Percentiles rank a stretch among this genome's conserved stretches.
phyloP scores from a whole-genome alignment of 2,888 invertebrate species.

The Hecatera dysodea region DNA sequence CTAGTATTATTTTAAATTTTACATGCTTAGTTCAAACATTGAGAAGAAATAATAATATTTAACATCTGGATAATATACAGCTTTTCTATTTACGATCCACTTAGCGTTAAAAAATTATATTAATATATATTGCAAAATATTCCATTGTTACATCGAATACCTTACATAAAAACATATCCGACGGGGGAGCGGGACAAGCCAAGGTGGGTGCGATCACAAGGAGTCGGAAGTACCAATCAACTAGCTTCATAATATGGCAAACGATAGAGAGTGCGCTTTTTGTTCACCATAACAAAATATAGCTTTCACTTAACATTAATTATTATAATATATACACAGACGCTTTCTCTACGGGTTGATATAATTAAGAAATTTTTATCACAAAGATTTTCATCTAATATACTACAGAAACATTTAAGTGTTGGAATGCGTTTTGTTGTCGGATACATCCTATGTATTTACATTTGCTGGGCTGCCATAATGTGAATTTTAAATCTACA shows the following conservation, averaged over 20 bases:
- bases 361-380: slow-evolving; percentile 84
- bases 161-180: slow-evolving; percentile 73
- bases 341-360: slow-evolving; percentile 83
- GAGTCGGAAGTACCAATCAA: slow-evolving; percentile 68
- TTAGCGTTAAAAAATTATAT: slow-evolving; percentile 84
- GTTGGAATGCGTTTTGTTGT: slow-evolving; percentile 76
- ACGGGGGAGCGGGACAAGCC: slow-evolving; percentile 69
- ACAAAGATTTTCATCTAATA: slow-evolving; percentile 86
- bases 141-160: slow-evolving; percentile 87
- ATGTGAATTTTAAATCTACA: slow-evolving; percentile 38
- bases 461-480: slow-evolving; percentile 60
- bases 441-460: slow-evolving; percentile 43
- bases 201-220: slow-evolving; percentile 78
- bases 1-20: slow-evolving; percentile 91
- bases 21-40: slow-evolving; percentile 91
- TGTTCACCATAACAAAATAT: slow-evolving; percentile 88
- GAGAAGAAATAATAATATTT: slow-evolving; percentile 90
- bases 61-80: slow-evolving; percentile 91
- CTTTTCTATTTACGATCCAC: slow-evolving; percentile 84
- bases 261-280: slow-evolving; percentile 80
- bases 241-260: slow-evolving; percentile 80
- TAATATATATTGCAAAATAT: slow-evolving; percentile 89
- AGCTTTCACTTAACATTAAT: slow-evolving; percentile 84
- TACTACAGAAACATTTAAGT: slow-evolving; percentile 80
- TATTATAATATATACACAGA: slow-evolving; percentile 83